phyloP scores from a whole-genome alignment of 2,797 vertebrate genomes.

The Oryzias sinensis region DNA sequence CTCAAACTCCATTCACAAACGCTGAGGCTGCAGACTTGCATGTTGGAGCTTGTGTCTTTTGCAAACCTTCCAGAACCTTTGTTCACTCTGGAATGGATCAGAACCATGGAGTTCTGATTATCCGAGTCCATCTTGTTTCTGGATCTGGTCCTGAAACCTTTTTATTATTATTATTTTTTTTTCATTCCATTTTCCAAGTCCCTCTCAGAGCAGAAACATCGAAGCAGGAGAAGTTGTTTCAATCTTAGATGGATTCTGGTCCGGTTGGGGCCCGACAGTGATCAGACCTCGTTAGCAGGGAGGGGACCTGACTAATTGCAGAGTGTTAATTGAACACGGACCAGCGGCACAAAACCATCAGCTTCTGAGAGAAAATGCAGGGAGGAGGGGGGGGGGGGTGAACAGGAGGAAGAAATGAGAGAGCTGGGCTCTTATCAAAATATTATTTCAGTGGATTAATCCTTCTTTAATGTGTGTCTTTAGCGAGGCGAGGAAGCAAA shows the following conservation, averaged over 20 bases:
- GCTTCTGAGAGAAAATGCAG: slow-evolving; percentile 43
- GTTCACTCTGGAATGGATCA: no score
- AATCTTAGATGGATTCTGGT: slow-evolving; percentile 47
- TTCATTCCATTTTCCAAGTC: no score
- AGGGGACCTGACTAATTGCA: slow-evolving; percentile 63
- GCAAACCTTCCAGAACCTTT: no score
- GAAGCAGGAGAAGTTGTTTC: no score
- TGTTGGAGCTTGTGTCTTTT: no score
- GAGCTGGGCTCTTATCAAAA: slow-evolving; percentile 79
- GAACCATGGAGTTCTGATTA: no score
- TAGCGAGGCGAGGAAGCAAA: slow-evolving; percentile 67
- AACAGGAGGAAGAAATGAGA: slow-evolving; percentile 47
- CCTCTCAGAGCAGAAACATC: no score
- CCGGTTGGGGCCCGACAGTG: slow-evolving; percentile 43
- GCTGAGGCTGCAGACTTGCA: no score
- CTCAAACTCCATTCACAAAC: no score
- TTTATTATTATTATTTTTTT: no score
- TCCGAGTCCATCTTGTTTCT: no score
- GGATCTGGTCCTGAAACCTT: no score
- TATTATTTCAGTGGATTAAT: slow-evolving; percentile 84
- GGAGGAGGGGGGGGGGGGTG: slow-evolving; percentile 34
- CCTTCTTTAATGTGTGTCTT: slow-evolving; percentile 82
- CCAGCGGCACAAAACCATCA: slow-evolving; percentile 60
- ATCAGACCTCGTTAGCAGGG: slow-evolving; percentile 60
- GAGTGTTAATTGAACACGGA: slow-evolving; percentile 68